Conservation (phyloP, 2,113 vertebrate genomes). For the Clarias macrocephalus region DNA sequence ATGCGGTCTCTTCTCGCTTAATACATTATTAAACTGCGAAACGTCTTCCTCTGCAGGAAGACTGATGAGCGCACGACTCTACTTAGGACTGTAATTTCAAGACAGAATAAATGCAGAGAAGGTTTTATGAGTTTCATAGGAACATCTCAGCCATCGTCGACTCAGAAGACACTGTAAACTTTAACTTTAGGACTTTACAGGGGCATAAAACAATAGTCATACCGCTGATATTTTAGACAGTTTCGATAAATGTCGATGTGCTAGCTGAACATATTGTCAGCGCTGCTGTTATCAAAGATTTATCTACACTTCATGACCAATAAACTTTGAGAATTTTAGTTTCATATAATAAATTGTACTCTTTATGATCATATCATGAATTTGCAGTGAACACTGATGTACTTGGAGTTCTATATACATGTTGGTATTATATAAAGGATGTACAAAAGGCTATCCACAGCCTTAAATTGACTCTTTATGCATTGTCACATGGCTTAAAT, state of each 20-base stretch:
- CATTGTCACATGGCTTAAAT: not conserved
- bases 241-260: not conserved
- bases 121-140: not conserved
- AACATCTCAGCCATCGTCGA: not conserved
- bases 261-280: not conserved
- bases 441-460: not conserved
- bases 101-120: not conserved
- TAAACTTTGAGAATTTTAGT: not conserved
- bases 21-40: slow-evolving; percentile 72
- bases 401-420: not conserved
- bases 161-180: not conserved
- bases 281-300: not conserved
- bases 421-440: not conserved
- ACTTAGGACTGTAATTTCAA: slow-evolving; percentile 51
- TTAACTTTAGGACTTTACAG: not conserved
- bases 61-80: slow-evolving; percentile 60
- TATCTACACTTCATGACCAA: not conserved
- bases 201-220: not conserved
- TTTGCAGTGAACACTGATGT: not conserved
- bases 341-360: not conserved
- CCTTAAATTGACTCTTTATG: not conserved
- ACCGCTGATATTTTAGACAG: not conserved
- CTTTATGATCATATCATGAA: not conserved
- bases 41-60: slow-evolving; percentile 57
- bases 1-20: slow-evolving; percentile 61